Percentiles rank a stretch among this genome's conserved stretches.
These are phyloP conservation scores for Seriola quinqueradiata DNA, from an alignment of 2,113 vertebrate species.

Conservation along the genomic window DNA sequence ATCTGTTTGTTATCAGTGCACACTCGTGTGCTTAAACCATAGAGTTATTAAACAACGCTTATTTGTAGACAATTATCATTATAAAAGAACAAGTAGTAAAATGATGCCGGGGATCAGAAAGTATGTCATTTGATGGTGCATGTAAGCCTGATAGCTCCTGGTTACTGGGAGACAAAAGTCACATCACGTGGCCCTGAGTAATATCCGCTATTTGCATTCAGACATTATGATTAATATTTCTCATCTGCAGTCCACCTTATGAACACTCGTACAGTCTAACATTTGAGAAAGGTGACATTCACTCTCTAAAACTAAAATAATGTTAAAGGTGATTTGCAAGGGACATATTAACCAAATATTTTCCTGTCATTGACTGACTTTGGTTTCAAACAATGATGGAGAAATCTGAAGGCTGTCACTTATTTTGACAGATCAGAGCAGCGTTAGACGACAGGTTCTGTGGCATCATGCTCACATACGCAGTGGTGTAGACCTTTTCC, in stretches of 20 bases:
- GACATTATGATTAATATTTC: neutral
- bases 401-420: no score
- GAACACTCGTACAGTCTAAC: no score
- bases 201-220: conserved; percentile 5
- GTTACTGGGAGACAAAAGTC: neutral
- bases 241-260: neutral
- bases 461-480: no score
- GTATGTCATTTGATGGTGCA: neutral
- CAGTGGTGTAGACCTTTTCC: no score
- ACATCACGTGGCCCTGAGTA: neutral
- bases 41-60: neutral
- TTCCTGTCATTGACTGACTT: no score
- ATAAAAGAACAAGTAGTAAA: neutral
- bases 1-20: conserved; percentile 16
- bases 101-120: neutral
- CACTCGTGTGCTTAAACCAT: neutral
- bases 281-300: no score
- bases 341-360: no score
- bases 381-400: no score
- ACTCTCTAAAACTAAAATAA: neutral
- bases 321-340: neutral
- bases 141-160: neutral
- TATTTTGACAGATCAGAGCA: no score
- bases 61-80: neutral
- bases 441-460: no score